Conservation (phyloP, 2,888 invertebrate genomes). For the Erebia epiphron region DNA sequence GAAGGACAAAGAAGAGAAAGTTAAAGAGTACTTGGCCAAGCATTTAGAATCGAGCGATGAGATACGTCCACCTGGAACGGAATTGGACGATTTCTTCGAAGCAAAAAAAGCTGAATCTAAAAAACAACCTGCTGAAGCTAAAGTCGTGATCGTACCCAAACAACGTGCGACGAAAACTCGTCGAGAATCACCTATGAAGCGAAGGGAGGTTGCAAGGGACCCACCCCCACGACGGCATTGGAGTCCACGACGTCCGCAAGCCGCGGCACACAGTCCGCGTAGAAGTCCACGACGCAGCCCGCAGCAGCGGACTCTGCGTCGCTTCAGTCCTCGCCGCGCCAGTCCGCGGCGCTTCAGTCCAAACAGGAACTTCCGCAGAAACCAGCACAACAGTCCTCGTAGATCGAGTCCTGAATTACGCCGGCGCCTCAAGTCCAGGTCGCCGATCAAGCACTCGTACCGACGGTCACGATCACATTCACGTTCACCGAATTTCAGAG, state of each 20-base stretch:
- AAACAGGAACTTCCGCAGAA: slow-evolving; percentile 39
- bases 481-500: slow-evolving; percentile 41
- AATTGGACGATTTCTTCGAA: slow-evolving; percentile 69
- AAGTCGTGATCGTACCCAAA: slow-evolving; percentile 11
- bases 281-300: slow-evolving; percentile 1
- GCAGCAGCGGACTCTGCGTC: slow-evolving; percentile 6
- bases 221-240: slow-evolving; percentile 24
- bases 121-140: slow-evolving; percentile 18
- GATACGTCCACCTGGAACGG: slow-evolving; percentile 73
- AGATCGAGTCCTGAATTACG: slow-evolving; percentile 44
- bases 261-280: slow-evolving; percentile 1
- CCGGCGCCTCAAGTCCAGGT: slow-evolving; percentile 38
- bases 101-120: slow-evolving; percentile 44
- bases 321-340: slow-evolving; percentile 14
- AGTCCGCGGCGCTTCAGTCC: slow-evolving; percentile 26
- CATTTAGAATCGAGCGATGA: slow-evolving; percentile 66
- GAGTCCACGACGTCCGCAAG: slow-evolving; percentile 36
- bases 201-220: slow-evolving; percentile 35
- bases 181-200: slow-evolving; percentile 37
- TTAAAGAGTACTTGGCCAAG: slow-evolving; percentile 71
- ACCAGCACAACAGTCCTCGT: slow-evolving; percentile 37
- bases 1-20: slow-evolving; percentile 73
- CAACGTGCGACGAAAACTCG: slow-evolving; percentile 26
- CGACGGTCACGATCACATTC: slow-evolving; percentile 37
- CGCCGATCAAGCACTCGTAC: slow-evolving; percentile 39